Evolutionary conservation across 2,888 invertebrate genomes (phyloP), one percentile per base, ranked within the genome.

Genomic region (Linyphia triangularis): DNA sequence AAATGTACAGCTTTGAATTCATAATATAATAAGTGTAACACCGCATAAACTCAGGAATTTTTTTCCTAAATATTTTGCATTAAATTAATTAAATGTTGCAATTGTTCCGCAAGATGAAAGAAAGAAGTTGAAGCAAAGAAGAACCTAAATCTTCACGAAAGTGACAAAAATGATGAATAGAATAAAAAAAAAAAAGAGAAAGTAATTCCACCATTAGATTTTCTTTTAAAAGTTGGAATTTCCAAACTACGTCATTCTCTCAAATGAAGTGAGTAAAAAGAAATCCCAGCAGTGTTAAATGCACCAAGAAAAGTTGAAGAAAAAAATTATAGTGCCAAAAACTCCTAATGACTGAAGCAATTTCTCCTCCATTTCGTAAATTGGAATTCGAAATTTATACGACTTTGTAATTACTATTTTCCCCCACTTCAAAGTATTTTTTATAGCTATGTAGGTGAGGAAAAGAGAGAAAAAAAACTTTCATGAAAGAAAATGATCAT

Each of bases 321-420:
- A 43, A 33, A 40, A 43, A 51, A 22, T 16, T 26, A 13, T 6
- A 51, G 28, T n/a, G 43, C 5, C n/a, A 16, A 51, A 43, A 43
- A 67, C 22, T 79, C 67, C n/a, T 67, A 79, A 79, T 43, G 79
- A 67, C 65, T 30, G 63, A 79, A 79, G 67, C 40, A 79, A 79
- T 67, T 79, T 67, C 67, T 33, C 22, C 67, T 28, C 67, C 51
- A 79, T 67, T 79, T 65, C 43, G 28, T 51, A 40, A 77, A 51
- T 43, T 51, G 79, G 67, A 51, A 67, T 79, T 30, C 79, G 22
- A 79, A 79, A 79, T 67, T 79, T 79, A 79, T 79, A 79, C 30
- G 79, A 79, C 65, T 79, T 67, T 57, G 65, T 79, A 79, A 79
- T 79, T 79, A 67, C 79, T 65, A 16, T 51, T 28, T 67, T 24